These are phyloP conservation scores for Micronycteris hirsuta DNA, from an alignment of 2,113 vertebrate genomes.

Conservation along the genomic window DNA sequence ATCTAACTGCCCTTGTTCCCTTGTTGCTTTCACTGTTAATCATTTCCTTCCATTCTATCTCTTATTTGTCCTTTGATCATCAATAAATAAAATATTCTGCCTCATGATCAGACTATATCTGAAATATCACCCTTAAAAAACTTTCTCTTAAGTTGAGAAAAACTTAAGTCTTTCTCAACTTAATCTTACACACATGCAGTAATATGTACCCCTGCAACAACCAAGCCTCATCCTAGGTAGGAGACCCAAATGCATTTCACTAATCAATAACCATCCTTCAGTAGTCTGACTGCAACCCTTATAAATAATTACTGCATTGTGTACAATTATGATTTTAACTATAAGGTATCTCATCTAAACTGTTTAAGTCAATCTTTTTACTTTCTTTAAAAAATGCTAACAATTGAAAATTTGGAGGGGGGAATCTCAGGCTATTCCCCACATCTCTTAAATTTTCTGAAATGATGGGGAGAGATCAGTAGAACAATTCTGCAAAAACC, in stretches of 20 bases:
- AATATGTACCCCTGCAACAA: background rate
- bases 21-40: background rate
- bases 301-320: background rate
- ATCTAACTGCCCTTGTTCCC: background rate
- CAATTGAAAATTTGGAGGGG: background rate
- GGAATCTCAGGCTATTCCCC: background rate
- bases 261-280: slow-evolving; percentile 20
- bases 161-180: too few species aligned
- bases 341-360: background rate
- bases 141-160: slow-evolving; percentile 38
- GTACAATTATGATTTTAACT: background rate
- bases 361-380: background rate
- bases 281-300: background rate
- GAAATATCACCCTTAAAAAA: background rate
- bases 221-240: background rate
- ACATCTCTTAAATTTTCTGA: slow-evolving; percentile 32
- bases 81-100: slow-evolving; percentile 48
- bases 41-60: background rate
- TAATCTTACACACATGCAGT: background rate
- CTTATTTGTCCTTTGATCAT: slow-evolving; percentile 7
- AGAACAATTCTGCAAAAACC: background rate
- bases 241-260: background rate
- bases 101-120: background rate
- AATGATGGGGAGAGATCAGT: background rate
- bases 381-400: slow-evolving; percentile 20